A percentile compares a stretch with the other conserved stretches of the same genome.
These are phyloP conservation scores for Melanophora roralis DNA, from an alignment of 2,888 invertebrate genomes.

Conservation along the genomic window DNA sequence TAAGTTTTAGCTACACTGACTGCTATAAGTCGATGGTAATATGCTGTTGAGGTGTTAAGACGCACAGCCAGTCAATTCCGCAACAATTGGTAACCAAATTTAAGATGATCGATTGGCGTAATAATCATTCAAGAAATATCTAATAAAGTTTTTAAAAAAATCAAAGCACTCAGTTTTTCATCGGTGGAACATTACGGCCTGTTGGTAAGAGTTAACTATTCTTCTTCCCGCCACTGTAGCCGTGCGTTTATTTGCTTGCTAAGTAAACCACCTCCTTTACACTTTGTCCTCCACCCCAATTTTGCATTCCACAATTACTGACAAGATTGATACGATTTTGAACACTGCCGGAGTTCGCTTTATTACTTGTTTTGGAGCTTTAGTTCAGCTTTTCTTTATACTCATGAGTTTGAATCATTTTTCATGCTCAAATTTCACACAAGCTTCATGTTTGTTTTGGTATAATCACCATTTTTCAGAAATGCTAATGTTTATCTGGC, in stretches of 20 bases:
- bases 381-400: constrained; percentile 43
- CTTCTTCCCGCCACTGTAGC: neutral
- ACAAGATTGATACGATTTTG: constrained; percentile 64
- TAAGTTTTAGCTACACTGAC: too few species aligned
- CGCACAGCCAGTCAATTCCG: too few species aligned
- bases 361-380: constrained; percentile 43
- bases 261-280: constrained; percentile 60
- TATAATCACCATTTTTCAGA: constrained; percentile 37
- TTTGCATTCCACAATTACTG: constrained; percentile 33
- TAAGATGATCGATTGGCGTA: too few species aligned
- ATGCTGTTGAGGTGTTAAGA: too few species aligned
- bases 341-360: constrained; percentile 60
- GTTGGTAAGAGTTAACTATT: too few species aligned
- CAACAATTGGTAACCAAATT: too few species aligned
- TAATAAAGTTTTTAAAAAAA: too few species aligned
- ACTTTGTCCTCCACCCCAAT: constrained; percentile 37
- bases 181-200: too few species aligned
- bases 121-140: too few species aligned
- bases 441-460: neutral
- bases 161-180: too few species aligned
- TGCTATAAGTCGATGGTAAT: too few species aligned
- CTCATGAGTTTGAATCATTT: constrained; percentile 63
- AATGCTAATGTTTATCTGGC: constrained; percentile 35
- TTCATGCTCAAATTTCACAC: constrained; percentile 70
- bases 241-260: constrained; percentile 20